Base-by-base conservation (phyloP, 2,113 vertebrate genomes). In the Falco punctatus region DNA sequence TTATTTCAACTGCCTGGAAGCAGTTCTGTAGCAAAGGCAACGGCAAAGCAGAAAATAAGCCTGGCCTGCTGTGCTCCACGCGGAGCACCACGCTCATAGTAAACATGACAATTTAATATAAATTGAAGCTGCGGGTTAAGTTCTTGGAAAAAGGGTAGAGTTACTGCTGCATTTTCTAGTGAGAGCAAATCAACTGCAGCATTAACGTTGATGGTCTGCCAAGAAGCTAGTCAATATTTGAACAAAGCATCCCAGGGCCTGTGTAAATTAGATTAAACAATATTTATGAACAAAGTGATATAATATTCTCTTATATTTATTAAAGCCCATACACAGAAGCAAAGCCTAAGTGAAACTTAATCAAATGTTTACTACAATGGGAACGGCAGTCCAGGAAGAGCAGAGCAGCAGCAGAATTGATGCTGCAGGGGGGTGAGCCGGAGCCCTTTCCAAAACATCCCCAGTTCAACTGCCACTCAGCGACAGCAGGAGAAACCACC, bases 361-460 rank as follows among this genome's bases (percentile, higher is more conserved):
- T 59, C 62, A 55, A 69, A 40, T 40, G 72, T 74, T 75, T 74
- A 26, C 86, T 54, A 13, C 70, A 27, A 15, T 1, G 5, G 38
- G 70, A 79, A 32, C 11, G 2, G 44, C 18, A 26, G 59, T 4
- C 5, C 10, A 20, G 44, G 71, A 4, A n/a, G 28, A 75, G 61
- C 51, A 11, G 49, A 58, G 61, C 72, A 21, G 12, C 44, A 23
- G 49, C 52, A 78, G 49, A 22, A 21, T 2, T 9, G 49, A 46
- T 7, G 13, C 58, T n/a, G 2, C 26, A 2, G 1, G 8, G 19
- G n/a, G 5, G 30, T 1, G 1, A 46, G 8, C 27, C 4, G 10
- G 18, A 65, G 33, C 42, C 55, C 32, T 8, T 32, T 24, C 52
- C 35, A 5, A 17, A 35, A 12, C 5, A 28, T 11, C 44, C 26